Evolutionary conservation across 2,797 vertebrate species (phyloP).

Genomic region (Coilia nasus): DNA sequence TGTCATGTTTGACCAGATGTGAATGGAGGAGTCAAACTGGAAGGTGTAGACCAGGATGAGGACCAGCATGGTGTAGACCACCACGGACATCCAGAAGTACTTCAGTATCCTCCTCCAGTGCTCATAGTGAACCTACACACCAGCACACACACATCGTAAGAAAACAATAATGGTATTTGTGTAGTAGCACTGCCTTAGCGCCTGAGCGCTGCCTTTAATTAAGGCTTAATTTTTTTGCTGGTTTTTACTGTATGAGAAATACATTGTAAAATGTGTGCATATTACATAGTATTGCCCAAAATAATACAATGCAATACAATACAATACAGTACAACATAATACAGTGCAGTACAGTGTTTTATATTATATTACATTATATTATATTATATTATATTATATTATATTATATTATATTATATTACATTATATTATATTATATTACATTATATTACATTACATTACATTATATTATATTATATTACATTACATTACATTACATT

Average conservation of each 20-base stretch:
- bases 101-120: constrained; percentile 90
- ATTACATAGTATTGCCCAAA: background rate
- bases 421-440: background rate
- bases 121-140: constrained; percentile 87
- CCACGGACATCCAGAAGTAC: constrained; percentile 96
- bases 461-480: background rate
- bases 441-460: background rate
- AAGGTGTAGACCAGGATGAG: constrained; percentile 94
- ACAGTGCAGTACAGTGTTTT: too few relatives aligned
- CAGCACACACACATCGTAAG: background rate
- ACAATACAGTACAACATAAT: background rate
- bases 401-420: background rate
- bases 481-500: background rate
- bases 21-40: constrained; percentile 90
- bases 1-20: constrained; percentile 91
- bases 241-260: too few relatives aligned
- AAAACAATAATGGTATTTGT: background rate
- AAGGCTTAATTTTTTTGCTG: too few relatives aligned
- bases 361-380: background rate
- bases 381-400: background rate
- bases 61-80: constrained; percentile 95
- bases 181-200: too few relatives aligned
- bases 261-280: background rate
- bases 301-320: too few relatives aligned
- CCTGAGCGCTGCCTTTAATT: too few relatives aligned